Conservation (phyloP, 1,140 invertebrate species). For the Conopomorpha cramerella region DNA sequence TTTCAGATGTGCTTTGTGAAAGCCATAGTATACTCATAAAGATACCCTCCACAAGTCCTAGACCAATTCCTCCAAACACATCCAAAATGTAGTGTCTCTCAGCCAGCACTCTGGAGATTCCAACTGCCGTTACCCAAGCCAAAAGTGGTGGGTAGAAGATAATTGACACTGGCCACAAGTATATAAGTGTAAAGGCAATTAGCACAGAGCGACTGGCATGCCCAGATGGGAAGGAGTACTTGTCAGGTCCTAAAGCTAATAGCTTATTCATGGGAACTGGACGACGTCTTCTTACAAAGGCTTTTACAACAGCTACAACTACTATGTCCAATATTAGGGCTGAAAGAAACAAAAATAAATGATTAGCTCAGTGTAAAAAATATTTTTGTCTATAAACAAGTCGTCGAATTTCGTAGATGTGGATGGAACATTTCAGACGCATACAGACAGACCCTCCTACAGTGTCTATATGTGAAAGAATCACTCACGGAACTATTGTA, state of each 20-base stretch:
- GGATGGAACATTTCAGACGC: too few species aligned
- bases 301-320: slow-evolving; percentile 81
- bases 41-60: slow-evolving; percentile 78
- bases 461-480: too few species aligned
- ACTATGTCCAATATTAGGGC: slow-evolving; percentile 86
- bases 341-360: slow-evolving; percentile 56
- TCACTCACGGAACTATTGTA: too few species aligned
- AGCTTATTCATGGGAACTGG: slow-evolving; percentile 74
- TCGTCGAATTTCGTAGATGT: too few species aligned
- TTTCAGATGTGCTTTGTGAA: slow-evolving; percentile 34
- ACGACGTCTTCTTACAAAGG: slow-evolving; percentile 73
- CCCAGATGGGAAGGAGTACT: slow-evolving; percentile 95
- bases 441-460: too few species aligned
- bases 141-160: slow-evolving; percentile 67
- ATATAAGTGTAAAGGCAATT: slow-evolving; percentile 73
- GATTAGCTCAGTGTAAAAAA: neutral
- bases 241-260: slow-evolving; percentile 71
- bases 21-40: slow-evolving; percentile 74
- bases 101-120: slow-evolving; percentile 75
- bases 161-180: slow-evolving; percentile 65
- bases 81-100: slow-evolving; percentile 87
- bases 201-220: slow-evolving; percentile 88
- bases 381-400: too few species aligned
- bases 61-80: slow-evolving; percentile 72
- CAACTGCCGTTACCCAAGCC: slow-evolving; percentile 77